These are phyloP conservation scores for Oriolus oriolus DNA, from an alignment of 2,113 vertebrate genomes.

Conservation along the genomic window DNA sequence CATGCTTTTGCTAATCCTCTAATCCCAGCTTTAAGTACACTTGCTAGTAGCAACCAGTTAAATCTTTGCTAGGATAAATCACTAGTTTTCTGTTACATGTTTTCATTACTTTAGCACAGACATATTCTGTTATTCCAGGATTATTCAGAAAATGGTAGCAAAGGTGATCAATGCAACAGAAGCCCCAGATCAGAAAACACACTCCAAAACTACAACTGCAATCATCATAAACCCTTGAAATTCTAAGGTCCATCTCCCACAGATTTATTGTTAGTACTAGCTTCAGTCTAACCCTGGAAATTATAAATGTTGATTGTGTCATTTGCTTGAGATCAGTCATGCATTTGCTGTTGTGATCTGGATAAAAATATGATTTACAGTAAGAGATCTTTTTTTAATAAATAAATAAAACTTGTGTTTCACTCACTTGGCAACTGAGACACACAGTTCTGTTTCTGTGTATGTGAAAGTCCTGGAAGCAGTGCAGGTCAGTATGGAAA, in stretches of 20 bases:
- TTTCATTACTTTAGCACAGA: not conserved
- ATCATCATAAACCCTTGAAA: not conserved
- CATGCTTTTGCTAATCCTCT: not conserved
- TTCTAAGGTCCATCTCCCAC: not conserved
- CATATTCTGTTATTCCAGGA: not conserved
- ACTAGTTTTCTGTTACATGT: not conserved
- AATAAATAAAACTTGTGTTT: not conserved
- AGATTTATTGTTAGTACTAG: not conserved
- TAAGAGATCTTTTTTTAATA: not conserved
- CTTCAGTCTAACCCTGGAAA: not conserved
- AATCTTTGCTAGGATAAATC: not conserved
- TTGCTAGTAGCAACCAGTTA: not conserved
- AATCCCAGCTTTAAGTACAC: not conserved
- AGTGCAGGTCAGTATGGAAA: not conserved
- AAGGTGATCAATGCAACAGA: not conserved
- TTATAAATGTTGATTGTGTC: not conserved
- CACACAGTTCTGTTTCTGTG: not conserved
- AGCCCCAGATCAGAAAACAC: not conserved
- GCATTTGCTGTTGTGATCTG: not conserved
- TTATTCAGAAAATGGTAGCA: not conserved
- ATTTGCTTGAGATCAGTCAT: not conserved
- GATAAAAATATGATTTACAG: not conserved
- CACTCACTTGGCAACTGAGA: not conserved
- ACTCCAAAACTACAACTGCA: not conserved
- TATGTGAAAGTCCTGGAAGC: not conserved